Base-by-base conservation (phyloP, 1,140 invertebrate genomes). In the Elymnias hypermnestra region DNA sequence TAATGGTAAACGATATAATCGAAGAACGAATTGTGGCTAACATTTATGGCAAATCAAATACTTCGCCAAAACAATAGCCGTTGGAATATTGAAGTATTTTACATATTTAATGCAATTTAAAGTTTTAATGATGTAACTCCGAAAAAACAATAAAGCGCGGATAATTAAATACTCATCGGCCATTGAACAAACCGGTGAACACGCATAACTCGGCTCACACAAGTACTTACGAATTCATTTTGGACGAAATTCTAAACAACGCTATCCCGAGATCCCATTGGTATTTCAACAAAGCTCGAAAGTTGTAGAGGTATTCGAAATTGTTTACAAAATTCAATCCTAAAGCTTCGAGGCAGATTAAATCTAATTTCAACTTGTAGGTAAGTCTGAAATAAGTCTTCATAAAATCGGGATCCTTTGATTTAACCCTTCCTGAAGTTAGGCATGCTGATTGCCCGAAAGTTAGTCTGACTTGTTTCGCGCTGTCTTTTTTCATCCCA, bases 301-400 rank as follows among this genome's bases (percentile, higher is more conserved):
- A 84, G 63, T 84, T 81, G 76, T 70, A 71, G 72, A 83, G 78
- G 76, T 83, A 85, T 83, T 73, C 63, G 67, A 85, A 85, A 83
- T 85, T 85, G 82, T 85, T 85, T 85, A 85, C 78, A 85, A 83
- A 85, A 85, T 85, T 83, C 78, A 85, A 85, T 83, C 82, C 76
- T 81, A 75, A 83, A 85, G 76, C 77, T 81, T 72, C 76, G 78
- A 74, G 75, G 66, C 82, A 83, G 82, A 83, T 83, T 83, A 85
- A 85, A 85, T 85, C 82, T 85, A 85, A 85, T 85, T 85, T 83
- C 82, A 85, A 85, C 75, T 85, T 75, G 65, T 78, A 83, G 82
- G 82, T 85, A 85, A 85, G 77, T 85, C 82, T 82, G 72, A 85
- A 85, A 85, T 83, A 85, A 85, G 82, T 83, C 82, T 83, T 83